Conservation (phyloP, 1,140 invertebrate genomes). For the Megalopta genalis region DNA sequence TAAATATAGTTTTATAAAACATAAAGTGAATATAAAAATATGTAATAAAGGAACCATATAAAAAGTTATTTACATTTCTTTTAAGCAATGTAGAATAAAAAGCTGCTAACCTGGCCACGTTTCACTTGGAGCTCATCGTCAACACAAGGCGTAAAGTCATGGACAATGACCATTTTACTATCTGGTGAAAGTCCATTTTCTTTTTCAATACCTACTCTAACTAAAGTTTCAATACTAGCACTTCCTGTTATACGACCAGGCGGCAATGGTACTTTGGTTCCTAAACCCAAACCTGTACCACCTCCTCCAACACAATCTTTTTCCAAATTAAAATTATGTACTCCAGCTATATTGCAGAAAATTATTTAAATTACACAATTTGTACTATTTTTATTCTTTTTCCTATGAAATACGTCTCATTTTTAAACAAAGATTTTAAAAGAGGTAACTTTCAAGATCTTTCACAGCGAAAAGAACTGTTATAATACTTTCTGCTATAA, state of each 20-base stretch:
- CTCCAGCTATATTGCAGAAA: constrained; percentile 63
- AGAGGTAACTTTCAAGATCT: not conserved
- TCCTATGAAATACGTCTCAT: not conserved
- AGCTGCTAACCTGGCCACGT: constrained; percentile 82
- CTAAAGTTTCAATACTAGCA: constrained; percentile 95
- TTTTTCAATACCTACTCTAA: constrained; percentile 96
- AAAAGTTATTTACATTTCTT: constrained; percentile 24
- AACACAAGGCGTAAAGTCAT: constrained; percentile 96
- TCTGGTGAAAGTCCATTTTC: constrained; percentile 94
- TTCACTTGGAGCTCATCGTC: constrained; percentile 95
- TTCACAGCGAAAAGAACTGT: not conserved
- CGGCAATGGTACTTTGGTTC: constrained; percentile 72
- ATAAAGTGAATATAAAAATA: constrained; percentile 15
- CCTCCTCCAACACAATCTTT: constrained; percentile 73
- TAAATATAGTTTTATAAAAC: not conserved
- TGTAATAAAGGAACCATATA: constrained; percentile 2
- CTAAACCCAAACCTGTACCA: constrained; percentile 65
- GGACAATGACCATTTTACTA: constrained; percentile 96
- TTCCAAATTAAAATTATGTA: constrained; percentile 75
- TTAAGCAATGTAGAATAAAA: not conserved
- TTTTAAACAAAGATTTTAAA: not conserved
- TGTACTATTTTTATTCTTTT: not conserved
- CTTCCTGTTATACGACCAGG: constrained; percentile 95
- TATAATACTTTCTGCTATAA: not conserved
- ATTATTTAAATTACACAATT: not conserved